Evolutionary conservation across 1,140 invertebrate species (phyloP), one percentile per base, ranked within the genome.

Genomic region (Ruditapes philippinarum): DNA sequence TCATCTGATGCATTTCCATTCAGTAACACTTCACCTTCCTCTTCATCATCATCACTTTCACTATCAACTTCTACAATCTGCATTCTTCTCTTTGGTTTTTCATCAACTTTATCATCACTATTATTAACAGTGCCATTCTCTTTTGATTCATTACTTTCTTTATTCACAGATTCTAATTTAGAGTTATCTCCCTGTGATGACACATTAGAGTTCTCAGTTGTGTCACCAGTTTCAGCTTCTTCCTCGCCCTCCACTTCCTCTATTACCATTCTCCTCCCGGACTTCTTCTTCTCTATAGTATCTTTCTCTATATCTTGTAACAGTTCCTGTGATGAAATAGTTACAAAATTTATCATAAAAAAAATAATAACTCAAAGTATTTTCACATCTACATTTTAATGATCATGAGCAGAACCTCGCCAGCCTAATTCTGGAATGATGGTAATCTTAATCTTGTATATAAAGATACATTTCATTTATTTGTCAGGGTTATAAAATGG

Each of bases 191-290:
- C 80, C 80, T 65, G 60, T 4, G 45, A 57, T 9, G 76, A 54
- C 9, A 11, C 62, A 65, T n/a, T n/a, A 5, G 54, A 12, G 38
- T 36, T 74, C 0, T 3, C 70, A 38, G 9, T 38, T 12, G 62
- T 81, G 33, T 40, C 28, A 84, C 17, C 17, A 84, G 33, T 31
- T 74, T 42, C 82, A 25, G 42, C 31, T 17, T 9, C 19, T 9
- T 49, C 49, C 11, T 57, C 45, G 4, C 25, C 68, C 12, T 83
- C 92, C n/a, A 94, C 91, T 65, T 95, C 95, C 89, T 95, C 94
- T 38, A 95, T 95, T 17, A 93, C 86, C 93, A 95, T 91, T 54
- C 94, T 82, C 40, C 91, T 73, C 9, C 94, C 95, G 79, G 92
- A 93, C 49, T 90, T 90, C 78, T 95, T 94, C 42, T 91, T 80